Evolutionary conservation across 35 echinoderm and acorn worm genomes (phyloP).

Genomic region (Eucidaris tribuloides): DNA sequence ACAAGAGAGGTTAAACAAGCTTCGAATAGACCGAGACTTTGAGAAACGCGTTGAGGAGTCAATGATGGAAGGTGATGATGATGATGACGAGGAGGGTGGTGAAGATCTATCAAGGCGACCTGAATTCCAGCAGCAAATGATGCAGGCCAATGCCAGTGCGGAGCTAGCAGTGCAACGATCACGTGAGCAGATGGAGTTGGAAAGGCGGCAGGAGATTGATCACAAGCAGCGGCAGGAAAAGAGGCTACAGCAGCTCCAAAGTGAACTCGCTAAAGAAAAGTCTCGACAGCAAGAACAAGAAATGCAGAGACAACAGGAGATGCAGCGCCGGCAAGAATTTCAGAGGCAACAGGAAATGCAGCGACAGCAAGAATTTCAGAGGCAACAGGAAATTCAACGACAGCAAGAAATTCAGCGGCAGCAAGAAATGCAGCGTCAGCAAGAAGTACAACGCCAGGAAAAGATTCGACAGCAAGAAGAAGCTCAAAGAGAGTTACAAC

Average conservation of each 20-base stretch:
- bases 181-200: not conserved
- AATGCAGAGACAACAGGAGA: conserved; percentile 42
- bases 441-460: conserved; percentile 8
- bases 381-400: conserved; percentile 30
- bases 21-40: conserved; percentile 78
- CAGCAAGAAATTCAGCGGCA: conserved; percentile 48
- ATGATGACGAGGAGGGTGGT: conserved; percentile 61
- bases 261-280: not conserved
- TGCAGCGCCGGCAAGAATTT: conserved; percentile 2
- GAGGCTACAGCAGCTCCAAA: conserved; percentile 29
- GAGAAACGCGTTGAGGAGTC: conserved; percentile 75
- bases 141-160: conserved; percentile 21
- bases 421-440: conserved; percentile 31
- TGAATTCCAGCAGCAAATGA: conserved; percentile 26
- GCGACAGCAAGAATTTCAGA: not conserved
- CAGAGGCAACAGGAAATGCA: conserved; percentile 15
- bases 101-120: conserved; percentile 17
- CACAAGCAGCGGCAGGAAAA: conserved; percentile 11
- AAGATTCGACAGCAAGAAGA: too few relatives aligned
- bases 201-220: not conserved
- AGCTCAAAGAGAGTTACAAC: not conserved
- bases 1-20: conserved; percentile 74
- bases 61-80: conserved; percentile 37
- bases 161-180: conserved; percentile 4
- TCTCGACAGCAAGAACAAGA: conserved; percentile 5